phyloP scores from a whole-genome alignment of 2,113 vertebrate genomes.

The Cacatua alba region DNA sequence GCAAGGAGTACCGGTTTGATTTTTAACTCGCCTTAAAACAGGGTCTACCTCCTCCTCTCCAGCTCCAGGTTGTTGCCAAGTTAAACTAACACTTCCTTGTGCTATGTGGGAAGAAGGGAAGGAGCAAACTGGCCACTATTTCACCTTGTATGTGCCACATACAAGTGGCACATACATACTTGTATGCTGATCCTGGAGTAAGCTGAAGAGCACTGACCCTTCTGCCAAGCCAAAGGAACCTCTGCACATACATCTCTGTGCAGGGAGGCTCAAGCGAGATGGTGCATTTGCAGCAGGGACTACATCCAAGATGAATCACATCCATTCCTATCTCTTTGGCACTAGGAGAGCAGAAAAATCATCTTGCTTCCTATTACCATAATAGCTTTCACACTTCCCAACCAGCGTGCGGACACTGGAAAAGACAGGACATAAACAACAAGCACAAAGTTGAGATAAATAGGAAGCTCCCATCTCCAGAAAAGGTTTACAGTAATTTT shows the following conservation, averaged over 20 bases:
- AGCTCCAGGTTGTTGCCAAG: neutral
- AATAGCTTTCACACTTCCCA: constrained; percentile 57
- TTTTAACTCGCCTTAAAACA: neutral
- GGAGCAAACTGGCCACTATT: neutral
- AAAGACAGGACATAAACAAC: neutral
- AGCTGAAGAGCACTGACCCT: neutral
- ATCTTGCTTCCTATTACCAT: constrained; percentile 9
- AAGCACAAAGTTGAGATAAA: constrained; percentile 1
- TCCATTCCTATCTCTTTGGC: constrained; percentile 16
- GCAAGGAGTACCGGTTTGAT: neutral
- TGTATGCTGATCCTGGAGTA: neutral
- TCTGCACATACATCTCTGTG: accelerated
- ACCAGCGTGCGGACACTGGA: neutral
- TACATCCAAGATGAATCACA: constrained; percentile 30
- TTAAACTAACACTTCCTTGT: neutral
- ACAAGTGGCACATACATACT: too few relatives aligned
- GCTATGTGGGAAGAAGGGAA: neutral
- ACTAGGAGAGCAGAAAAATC: constrained; percentile 19
- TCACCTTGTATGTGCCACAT: neutral
- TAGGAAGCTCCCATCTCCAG: neutral
- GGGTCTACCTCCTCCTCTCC: neutral
- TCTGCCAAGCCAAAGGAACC: neutral
- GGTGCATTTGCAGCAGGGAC: neutral
- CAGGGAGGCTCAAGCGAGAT: neutral
- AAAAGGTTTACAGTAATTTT: constrained; percentile 8